These are phyloP conservation scores for Paracanthobrama guichenoti DNA, from an alignment of 2,113 vertebrate species.

Conservation along the genomic window DNA sequence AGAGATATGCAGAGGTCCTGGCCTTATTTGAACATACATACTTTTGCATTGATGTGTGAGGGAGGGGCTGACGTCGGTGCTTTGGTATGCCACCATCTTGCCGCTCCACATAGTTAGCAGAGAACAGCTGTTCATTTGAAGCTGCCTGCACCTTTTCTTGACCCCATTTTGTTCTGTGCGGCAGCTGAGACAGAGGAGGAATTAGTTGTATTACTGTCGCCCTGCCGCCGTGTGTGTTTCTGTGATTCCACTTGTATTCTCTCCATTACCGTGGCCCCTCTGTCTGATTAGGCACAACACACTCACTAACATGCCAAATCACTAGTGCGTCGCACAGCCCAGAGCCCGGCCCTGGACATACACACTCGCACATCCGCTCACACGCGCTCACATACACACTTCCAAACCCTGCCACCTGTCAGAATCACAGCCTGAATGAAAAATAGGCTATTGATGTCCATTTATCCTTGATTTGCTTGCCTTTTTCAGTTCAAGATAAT, in stretches of 20 bases:
- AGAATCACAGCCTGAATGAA: conserved; percentile 44
- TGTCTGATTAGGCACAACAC: conserved; percentile 97
- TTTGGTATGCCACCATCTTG: conserved; percentile 61
- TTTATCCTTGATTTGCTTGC: conserved; percentile 36
- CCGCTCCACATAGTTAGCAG: conserved; percentile 77
- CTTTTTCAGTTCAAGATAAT: conserved; percentile 9
- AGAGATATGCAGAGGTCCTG: conserved; percentile 76
- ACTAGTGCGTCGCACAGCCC: conserved; percentile 88
- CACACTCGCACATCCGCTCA: conserved; percentile 23
- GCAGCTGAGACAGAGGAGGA: conserved; percentile 88
- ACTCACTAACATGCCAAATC: conserved; percentile 99
- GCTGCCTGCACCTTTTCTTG: conserved; percentile 87
- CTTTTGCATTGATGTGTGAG: conserved; percentile 67
- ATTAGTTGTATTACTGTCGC: conserved; percentile 96
- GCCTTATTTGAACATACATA: conserved; percentile 79
- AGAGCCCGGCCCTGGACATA: conserved; percentile 75
- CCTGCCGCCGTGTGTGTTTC: conserved; percentile 84
- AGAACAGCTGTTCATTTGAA: conserved; percentile 91
- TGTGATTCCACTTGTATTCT: conserved; percentile 99
- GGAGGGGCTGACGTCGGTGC: conserved; percentile 43
- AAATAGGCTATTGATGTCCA: conserved; percentile 50
- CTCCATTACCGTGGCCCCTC: conserved; percentile 96
- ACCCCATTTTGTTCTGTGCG: conserved; percentile 91
- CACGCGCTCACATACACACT: conserved; percentile 2
- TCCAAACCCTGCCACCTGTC: conserved; percentile 43